phyloP scores from a whole-genome alignment of 2,113 vertebrate genomes.

The Ranitomeya variabilis region DNA sequence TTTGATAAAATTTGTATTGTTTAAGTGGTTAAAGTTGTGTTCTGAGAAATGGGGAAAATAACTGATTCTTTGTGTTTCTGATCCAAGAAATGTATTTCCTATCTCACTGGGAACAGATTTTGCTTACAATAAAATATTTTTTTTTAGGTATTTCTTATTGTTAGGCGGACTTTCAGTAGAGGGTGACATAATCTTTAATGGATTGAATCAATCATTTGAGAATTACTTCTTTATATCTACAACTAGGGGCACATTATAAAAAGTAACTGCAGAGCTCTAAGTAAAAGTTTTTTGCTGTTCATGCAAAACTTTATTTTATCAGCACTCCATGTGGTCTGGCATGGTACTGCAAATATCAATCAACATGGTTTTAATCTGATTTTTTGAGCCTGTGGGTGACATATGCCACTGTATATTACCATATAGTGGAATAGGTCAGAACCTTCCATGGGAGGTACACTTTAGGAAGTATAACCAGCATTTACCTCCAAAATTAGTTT shows the following conservation, averaged over 20 bases:
- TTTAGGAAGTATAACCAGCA: too few species aligned
- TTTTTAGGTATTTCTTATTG: not conserved
- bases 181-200: not conserved
- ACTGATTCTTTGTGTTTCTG: not conserved
- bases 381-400: too few species aligned
- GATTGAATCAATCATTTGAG: not conserved
- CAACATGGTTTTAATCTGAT: too few species aligned
- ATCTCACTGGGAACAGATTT: not conserved
- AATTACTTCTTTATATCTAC: not conserved
- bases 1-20: conserved; percentile 49
- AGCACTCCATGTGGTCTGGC: too few species aligned
- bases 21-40: conserved; percentile 1
- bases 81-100: not conserved
- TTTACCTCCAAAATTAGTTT: too few species aligned
- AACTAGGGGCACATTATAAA: not conserved
- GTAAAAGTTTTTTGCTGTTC: not conserved
- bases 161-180: not conserved
- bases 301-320: not conserved
- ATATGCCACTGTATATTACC: too few species aligned
- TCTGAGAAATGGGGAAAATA: conserved; percentile 8
- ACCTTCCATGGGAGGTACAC: too few species aligned
- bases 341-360: too few species aligned
- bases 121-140: not conserved
- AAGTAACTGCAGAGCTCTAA: not conserved
- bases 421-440: too few species aligned